Evolutionary conservation across 2,113 vertebrate genomes (phyloP).

Genomic region (Brevimyrus niger): DNA sequence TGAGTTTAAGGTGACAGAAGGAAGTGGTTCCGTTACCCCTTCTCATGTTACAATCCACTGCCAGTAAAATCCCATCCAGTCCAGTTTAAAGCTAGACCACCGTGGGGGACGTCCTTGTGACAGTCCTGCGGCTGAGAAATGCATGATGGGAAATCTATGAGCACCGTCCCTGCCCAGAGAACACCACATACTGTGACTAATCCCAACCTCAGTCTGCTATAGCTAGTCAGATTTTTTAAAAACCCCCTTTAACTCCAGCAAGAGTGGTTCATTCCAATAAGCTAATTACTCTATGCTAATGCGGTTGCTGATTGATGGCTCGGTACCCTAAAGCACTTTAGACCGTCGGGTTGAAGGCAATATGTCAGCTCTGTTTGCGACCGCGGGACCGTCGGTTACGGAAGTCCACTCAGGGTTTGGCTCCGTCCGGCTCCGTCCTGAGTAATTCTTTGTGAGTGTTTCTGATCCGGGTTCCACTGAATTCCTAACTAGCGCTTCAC

Average conservation of each 20-base stretch:
- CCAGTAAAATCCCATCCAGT: neutral
- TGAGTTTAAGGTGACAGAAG: neutral
- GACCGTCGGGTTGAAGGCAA: constrained; percentile 5
- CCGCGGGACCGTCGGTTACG: neutral
- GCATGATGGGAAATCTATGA: neutral
- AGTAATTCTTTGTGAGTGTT: neutral
- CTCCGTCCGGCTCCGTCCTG: neutral
- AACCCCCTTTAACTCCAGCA: neutral
- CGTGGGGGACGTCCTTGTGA: neutral
- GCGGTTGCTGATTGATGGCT: neutral
- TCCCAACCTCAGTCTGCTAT: neutral
- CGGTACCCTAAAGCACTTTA: neutral
- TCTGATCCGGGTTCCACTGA: neutral
- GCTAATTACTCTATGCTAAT: constrained; percentile 1
- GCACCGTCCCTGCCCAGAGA: neutral
- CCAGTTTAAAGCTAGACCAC: neutral
- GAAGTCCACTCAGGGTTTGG: neutral
- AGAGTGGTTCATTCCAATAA: constrained; percentile 2
- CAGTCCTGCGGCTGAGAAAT: neutral
- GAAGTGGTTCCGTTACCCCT: neutral
- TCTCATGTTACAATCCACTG: neutral
- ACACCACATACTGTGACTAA: neutral
- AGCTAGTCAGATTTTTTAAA: neutral
- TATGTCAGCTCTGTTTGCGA: neutral
- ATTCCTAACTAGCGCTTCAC: neutral